Evolutionary conservation across 2,888 invertebrate species (phyloP).

Genomic region (Leucophenga montana): DNA sequence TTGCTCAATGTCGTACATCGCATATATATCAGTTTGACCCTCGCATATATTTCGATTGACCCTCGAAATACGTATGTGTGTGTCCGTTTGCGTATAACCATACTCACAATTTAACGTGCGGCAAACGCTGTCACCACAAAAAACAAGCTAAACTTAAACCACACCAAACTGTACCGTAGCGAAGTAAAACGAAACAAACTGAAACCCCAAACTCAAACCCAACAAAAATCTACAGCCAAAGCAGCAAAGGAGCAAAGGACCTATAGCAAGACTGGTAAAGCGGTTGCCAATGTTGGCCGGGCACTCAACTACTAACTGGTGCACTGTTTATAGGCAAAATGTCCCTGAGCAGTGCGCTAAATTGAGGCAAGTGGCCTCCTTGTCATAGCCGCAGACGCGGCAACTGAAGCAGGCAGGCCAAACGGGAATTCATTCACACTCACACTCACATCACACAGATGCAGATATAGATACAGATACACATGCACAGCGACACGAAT

Average conservation of each 20-base stretch:
- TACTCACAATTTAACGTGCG: background rate
- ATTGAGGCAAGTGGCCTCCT: conserved; percentile 20
- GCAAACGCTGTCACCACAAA: conserved; percentile 3
- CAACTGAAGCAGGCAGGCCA: conserved; percentile 5
- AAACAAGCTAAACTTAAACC: background rate
- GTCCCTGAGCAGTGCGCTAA: conserved; percentile 23
- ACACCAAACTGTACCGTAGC: too few relatives aligned
- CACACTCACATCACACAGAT: background rate
- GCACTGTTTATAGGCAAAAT: background rate
- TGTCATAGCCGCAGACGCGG: background rate
- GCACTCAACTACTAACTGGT: background rate
- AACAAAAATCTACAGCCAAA: background rate
- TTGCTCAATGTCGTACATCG: too few relatives aligned
- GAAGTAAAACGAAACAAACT: background rate
- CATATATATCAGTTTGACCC: too few relatives aligned
- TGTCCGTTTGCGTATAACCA: too few relatives aligned
- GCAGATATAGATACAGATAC: too few relatives aligned
- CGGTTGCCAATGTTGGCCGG: too few relatives aligned
- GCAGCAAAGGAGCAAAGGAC: background rate
- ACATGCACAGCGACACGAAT: too few relatives aligned
- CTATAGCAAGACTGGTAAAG: background rate
- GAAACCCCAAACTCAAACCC: background rate
- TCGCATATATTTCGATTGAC: too few relatives aligned
- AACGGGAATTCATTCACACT: conserved; percentile 1
- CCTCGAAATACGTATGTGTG: too few relatives aligned